Evolutionary conservation across 2,888 invertebrate genomes (phyloP), one percentile per base, ranked within the genome.

Genomic region (Sphaerophoria rueppellii): DNA sequence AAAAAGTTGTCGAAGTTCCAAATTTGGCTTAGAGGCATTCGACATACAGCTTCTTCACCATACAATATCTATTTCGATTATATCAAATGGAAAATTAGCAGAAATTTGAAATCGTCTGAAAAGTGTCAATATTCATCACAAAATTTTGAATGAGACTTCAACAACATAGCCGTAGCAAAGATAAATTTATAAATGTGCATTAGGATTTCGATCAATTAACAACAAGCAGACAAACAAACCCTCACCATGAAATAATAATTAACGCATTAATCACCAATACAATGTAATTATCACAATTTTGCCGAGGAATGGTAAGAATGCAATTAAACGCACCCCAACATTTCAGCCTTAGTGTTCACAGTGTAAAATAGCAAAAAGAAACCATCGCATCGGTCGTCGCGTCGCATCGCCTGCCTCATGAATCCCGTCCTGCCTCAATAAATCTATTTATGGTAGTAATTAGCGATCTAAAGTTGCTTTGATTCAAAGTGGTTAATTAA

Each of bases 391-490:
- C 24, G 24, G 24, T 24, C 24, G 24, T 24, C 24, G 24, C 24
- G 24, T 24, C 24, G n/a, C n/a, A n/a, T n/a, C n/a, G 24, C 24
- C 24, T 24, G 24, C 24, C 24, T 24, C 24, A 61, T 69, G 80
- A 85, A 80, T 81, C 80, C 85, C 57, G 85, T 80, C 85, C 85
- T 85, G 85, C 76, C 76, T 70, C 67, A 35, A 65, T 73, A 60
- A 69, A 65, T 76, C 80, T 77, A 81, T 85, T 80, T 85, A 85
- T 81, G 85, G 85, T 76, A 57, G 76, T 85, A 85, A 85, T 85
- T 85, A 85, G 81, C 72, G 85, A 85, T 81, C 63, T 81, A 76
- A 76, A 80, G 71, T 73, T 54, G 67, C 57, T 58, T 72, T 48
- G 76, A 70, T 61, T 85, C 52, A 76, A 73, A 76, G 73, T 77